These are phyloP conservation scores for Drosophila tani DNA, from an alignment of 1,140 invertebrate genomes.

Conservation along the genomic window DNA sequence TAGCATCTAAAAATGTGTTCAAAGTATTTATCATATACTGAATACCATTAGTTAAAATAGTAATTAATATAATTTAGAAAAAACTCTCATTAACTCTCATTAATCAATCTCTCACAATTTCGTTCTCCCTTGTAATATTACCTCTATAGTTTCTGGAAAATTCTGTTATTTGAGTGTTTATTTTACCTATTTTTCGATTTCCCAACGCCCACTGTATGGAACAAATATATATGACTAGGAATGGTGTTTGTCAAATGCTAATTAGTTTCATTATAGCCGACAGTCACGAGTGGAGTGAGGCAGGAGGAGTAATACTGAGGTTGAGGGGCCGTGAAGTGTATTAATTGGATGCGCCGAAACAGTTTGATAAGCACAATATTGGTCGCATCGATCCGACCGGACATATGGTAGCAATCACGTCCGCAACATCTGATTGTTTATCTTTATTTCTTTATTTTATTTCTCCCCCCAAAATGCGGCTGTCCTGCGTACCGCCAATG, in stretches of 20 bases:
- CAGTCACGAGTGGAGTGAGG: slow-evolving; percentile 25
- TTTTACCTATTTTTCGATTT: neutral
- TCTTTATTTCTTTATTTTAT: slow-evolving; percentile 20
- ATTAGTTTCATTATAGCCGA: slow-evolving; percentile 66
- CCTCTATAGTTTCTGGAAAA: neutral
- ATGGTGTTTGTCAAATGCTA: slow-evolving; percentile 68
- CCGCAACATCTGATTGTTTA: slow-evolving; percentile 37
- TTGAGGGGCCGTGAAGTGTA: slow-evolving; percentile 41
- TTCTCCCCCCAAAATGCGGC: neutral
- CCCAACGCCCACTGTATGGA: slow-evolving; percentile 19
- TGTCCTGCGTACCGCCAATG: slow-evolving; percentile 39
- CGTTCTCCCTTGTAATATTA: neutral
- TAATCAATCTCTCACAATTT: neutral
- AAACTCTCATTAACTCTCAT: neutral
- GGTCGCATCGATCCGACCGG: slow-evolving; percentile 19
- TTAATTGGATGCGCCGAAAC: slow-evolving; percentile 61
- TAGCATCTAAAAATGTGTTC: neutral
- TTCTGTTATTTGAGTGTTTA: neutral
- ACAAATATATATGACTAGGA: slow-evolving; percentile 30
- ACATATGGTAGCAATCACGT: slow-evolving; percentile 58
- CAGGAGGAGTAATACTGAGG: neutral
- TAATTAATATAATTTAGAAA: neutral
- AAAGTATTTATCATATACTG: neutral
- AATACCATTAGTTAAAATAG: neutral
- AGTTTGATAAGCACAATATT: slow-evolving; percentile 62